These are phyloP conservation scores for Morpho helenor DNA, from an alignment of 2,888 invertebrate genomes.

Conservation along the genomic window DNA sequence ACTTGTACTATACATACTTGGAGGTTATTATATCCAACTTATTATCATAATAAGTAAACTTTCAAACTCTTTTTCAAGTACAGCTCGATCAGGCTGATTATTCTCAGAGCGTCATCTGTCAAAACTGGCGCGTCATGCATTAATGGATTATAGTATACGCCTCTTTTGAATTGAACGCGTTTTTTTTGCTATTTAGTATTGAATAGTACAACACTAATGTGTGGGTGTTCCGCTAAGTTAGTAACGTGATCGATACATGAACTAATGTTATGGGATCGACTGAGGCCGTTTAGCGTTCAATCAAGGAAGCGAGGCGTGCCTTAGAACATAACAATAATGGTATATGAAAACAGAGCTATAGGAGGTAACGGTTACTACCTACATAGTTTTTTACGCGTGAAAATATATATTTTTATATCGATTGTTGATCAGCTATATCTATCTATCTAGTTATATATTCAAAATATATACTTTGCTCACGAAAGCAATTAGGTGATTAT, in stretches of 20 bases:
- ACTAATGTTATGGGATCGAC: slow-evolving; percentile 22
- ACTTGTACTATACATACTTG: too few relatives aligned
- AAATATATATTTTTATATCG: too few relatives aligned
- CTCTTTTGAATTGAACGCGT: slow-evolving; percentile 52
- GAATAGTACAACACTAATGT: slow-evolving; percentile 11
- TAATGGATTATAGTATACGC: slow-evolving; percentile 65
- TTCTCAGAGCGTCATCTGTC: slow-evolving; percentile 52
- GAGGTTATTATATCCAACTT: too few relatives aligned
- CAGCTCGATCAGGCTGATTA: background rate
- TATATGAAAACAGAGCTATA: slow-evolving; percentile 11
- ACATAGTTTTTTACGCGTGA: too few relatives aligned
- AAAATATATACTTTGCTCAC: too few relatives aligned
- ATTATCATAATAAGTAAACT: background rate
- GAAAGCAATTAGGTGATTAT: too few relatives aligned
- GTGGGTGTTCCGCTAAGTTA: slow-evolving; percentile 16
- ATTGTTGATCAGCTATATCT: too few relatives aligned
- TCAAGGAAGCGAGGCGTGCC: slow-evolving; percentile 31
- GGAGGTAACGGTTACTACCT: slow-evolving; percentile 9
- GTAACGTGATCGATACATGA: slow-evolving; percentile 26
- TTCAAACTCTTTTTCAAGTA: background rate
- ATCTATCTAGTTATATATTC: too few relatives aligned
- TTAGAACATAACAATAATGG: slow-evolving; percentile 29
- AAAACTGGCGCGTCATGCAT: slow-evolving; percentile 50
- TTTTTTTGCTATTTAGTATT: slow-evolving; percentile 40
- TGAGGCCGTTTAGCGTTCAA: slow-evolving; percentile 29